phyloP scores from a whole-genome alignment of 2,888 invertebrate genomes.

The Nomada goodeniana region DNA sequence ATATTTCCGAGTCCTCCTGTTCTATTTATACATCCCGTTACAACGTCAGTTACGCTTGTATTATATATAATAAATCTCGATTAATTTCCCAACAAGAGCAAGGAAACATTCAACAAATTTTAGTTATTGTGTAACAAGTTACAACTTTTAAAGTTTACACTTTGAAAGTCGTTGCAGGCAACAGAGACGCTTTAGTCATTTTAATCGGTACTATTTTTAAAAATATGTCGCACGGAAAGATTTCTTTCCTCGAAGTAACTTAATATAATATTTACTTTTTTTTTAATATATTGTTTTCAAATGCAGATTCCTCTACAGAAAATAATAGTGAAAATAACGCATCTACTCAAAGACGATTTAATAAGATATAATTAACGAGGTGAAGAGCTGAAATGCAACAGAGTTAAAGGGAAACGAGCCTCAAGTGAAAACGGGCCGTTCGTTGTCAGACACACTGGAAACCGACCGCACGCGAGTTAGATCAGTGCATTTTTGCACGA shows the following conservation, averaged over 20 bases:
- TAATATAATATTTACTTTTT: too few species aligned
- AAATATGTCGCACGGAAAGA: too few species aligned
- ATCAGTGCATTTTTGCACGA: neutral
- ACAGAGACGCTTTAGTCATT: neutral
- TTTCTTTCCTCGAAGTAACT: too few species aligned
- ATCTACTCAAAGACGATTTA: neutral
- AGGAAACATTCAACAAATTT: neutral
- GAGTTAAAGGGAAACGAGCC: slow-evolving; percentile 10
- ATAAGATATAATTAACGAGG: slow-evolving; percentile 12
- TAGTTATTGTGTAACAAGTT: neutral
- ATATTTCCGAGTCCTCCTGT: slow-evolving; percentile 53
- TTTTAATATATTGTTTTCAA: too few species aligned
- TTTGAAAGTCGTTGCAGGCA: neutral
- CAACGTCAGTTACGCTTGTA: neutral
- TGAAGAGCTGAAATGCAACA: neutral
- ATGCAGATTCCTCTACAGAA: neutral
- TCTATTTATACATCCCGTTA: slow-evolving; percentile 51
- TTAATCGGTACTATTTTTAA: too few species aligned
- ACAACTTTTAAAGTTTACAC: neutral
- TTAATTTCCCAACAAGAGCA: neutral
- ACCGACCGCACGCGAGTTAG: neutral
- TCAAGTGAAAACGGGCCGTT: slow-evolving; percentile 19
- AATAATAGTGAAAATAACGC: neutral
- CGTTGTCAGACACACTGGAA: slow-evolving; percentile 5
- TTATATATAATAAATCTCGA: neutral